Evolutionary conservation across 2,113 vertebrate genomes (phyloP), one percentile per base, ranked within the genome.

Genomic region (Centropus unirufus): DNA sequence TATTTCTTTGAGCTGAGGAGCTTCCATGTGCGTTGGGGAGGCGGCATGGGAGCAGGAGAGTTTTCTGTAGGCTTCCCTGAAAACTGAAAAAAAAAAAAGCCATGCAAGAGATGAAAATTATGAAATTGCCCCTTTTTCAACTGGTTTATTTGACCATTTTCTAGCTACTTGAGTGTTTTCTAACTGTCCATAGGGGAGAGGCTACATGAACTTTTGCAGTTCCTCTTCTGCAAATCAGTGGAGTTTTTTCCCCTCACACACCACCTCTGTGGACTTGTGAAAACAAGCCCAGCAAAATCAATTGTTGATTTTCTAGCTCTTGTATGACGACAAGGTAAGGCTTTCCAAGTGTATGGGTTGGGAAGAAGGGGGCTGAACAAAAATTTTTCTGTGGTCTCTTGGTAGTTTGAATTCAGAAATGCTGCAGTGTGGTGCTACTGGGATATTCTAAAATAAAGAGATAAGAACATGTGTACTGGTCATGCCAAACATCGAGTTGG

Each of bases 211-310:
- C 20, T 57, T 90, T 34, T 49, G 16, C 42, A 57, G 57, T 63
- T 49, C 34, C 11, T 63, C 6, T 62, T 83, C 11, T 34, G 15
- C 23, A 69, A 87, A 29, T 23, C 18, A 55, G 7, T 3, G 4
- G 8, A 2, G 2, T 3, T 58, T 47, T 52, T 55, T 29, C 9
- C 11, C 9, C 10, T 30, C 6, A 2, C 30, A 5, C 23, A 8
- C 34, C 57, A 6, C 7, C 12, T 17, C 49, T 84, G 47, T 68
- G 64, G 24, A 55, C 21, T 68, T 8, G 11, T 8, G 11, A 32
- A 59, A 66, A 51, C 1, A 4, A 84, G 73, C 5, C 23, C 39
- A 40, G 7, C 14, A 59, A 67, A 76, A 62, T 14, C 19, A 72
- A 4, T 8, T 70, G 44, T 3, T 73, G 30, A 23, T 74, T 69